Base-by-base conservation (phyloP, 1,140 invertebrate genomes). In the Camponotus vicinus region DNA sequence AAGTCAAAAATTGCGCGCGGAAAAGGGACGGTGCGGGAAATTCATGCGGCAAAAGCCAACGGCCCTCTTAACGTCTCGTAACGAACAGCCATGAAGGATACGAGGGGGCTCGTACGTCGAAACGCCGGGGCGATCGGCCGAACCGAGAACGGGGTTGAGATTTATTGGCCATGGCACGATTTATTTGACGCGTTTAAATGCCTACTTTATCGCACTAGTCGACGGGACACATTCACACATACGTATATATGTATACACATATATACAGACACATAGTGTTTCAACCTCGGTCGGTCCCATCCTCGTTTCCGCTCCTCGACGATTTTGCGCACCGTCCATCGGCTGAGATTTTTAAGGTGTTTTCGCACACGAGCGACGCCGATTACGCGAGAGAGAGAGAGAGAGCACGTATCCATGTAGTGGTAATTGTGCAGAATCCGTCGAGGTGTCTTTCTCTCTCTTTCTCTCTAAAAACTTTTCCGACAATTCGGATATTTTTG, bases 111-210 rank as follows among this genome's bases (percentile, higher is more conserved):
- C 37, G 71, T 21, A 40, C 49, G 27, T 27, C 64, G 89, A 90
- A 92, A 91, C 82, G 86, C 15, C 89, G 88, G 64, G 82, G 83
- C 88, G 92, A 93, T 93, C 91, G 90, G 88, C 89, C 85, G 79
- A 83, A 64, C 80, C 90, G 90, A 91, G 89, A 86, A 75, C n/a
- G 67, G 59, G 86, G 18, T 40, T 32, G 69, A 91, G 92, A 93
- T 93, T 93, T 93, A 93, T 90, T 79, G 91, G 77, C 82, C 67
- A 37, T 42, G 61, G 55, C 80, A 89, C 87, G 91, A 93, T 93
- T 93, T 93, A 93, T 93, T 93, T 89, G 92, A 89, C 91, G 88
- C 89, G 91, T 92, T 93, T 93, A 93, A 93, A 93, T 92, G 91
- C 91, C 89, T 91, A 92, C 92, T 93, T 93, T 93, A 93, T 92